These are phyloP conservation scores for Eurois occulta DNA, from an alignment of 2,888 invertebrate genomes.

Conservation along the genomic window DNA sequence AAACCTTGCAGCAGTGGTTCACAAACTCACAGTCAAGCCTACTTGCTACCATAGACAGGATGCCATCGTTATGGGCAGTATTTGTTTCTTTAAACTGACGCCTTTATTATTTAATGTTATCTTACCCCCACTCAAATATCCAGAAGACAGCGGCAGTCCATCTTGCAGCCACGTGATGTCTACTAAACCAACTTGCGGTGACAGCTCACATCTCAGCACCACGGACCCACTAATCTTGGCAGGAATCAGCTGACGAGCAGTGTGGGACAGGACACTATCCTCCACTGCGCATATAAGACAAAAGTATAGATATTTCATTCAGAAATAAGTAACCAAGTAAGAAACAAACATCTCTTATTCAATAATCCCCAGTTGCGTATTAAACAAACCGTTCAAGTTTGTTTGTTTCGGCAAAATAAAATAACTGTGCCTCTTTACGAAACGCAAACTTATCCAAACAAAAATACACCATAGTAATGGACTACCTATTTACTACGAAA, in stretches of 20 bases:
- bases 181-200: slow-evolving; percentile 83
- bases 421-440: slow-evolving; percentile 32
- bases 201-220: slow-evolving; percentile 83
- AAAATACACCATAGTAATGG: slow-evolving; percentile 30
- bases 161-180: slow-evolving; percentile 87
- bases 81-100: no score
- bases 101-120: background rate
- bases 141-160: slow-evolving; percentile 82
- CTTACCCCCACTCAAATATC: slow-evolving; percentile 83
- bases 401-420: slow-evolving; percentile 43
- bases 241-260: slow-evolving; percentile 83
- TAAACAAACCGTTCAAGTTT: slow-evolving; percentile 43
- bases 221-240: slow-evolving; percentile 84
- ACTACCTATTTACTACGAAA: slow-evolving; percentile 39
- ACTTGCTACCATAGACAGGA: no score
- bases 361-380: slow-evolving; percentile 19
- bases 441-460: slow-evolving; percentile 33
- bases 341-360: slow-evolving; percentile 18
- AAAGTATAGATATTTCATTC: slow-evolving; percentile 11
- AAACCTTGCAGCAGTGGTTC: no score
- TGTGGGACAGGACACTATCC: slow-evolving; percentile 82
- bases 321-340: slow-evolving; percentile 13
- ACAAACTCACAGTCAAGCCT: no score
- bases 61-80: no score
- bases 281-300: slow-evolving; percentile 77